Conservation (phyloP, 2,888 invertebrate genomes). For the Dimorphilus gyrociliatus region DNA sequence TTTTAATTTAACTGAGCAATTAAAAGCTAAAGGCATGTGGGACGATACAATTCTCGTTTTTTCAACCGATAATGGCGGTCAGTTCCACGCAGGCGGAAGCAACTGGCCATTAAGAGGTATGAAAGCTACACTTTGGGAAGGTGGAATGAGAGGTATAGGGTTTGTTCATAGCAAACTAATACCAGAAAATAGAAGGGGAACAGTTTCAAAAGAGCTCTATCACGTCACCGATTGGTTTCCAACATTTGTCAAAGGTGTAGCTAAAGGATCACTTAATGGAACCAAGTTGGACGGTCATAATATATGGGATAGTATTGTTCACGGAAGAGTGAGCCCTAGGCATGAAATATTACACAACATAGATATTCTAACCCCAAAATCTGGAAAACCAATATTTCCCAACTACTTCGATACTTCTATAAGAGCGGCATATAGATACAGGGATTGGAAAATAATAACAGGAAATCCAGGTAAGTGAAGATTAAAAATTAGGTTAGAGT, state of each 20-base stretch:
- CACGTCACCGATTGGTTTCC: constrained; percentile 35
- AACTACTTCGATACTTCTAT: constrained; percentile 21
- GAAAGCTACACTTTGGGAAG: constrained; percentile 33
- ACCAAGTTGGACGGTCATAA: constrained; percentile 28
- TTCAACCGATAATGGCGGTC: constrained; percentile 41
- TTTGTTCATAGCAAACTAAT: constrained; percentile 26
- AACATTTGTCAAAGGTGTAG: constrained; percentile 20
- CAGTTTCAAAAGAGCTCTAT: constrained; percentile 23
- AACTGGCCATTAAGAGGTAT: constrained; percentile 32
- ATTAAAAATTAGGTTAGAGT: background rate
- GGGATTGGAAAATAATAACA: constrained; percentile 29
- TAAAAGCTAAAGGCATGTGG: constrained; percentile 7
- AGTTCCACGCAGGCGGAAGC: constrained; percentile 26
- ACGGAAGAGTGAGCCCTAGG: constrained; percentile 14
- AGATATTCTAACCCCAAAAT: constrained; percentile 41
- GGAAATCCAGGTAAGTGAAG: constrained; percentile 24
- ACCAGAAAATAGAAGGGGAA: too few species aligned
- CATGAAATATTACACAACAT: constrained; percentile 57
- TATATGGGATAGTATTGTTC: constrained; percentile 22
- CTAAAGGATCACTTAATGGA: constrained; percentile 19
- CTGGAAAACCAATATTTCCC: constrained; percentile 12
- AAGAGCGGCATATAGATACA: constrained; percentile 23
- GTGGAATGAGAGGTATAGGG: constrained; percentile 28
- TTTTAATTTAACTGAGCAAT: constrained; percentile 10
- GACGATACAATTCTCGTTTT: constrained; percentile 3